These are phyloP conservation scores for Dascyllus trimaculatus DNA, from an alignment of 2,113 vertebrate genomes.

Conservation along the genomic window DNA sequence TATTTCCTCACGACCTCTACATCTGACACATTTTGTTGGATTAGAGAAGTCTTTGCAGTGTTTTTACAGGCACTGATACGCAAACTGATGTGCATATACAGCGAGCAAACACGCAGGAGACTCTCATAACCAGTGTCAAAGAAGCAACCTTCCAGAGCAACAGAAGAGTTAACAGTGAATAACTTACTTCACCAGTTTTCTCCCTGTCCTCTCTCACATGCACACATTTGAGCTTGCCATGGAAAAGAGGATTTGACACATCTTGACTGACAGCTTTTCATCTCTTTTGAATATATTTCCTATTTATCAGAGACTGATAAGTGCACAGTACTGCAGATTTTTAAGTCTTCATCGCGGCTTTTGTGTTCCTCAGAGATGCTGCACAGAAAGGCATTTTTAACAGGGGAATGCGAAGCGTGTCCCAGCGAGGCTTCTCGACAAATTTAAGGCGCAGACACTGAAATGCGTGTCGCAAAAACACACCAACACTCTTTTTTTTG, in stretches of 20 bases:
- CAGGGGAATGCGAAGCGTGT: conserved; percentile 24
- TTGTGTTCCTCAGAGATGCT: conserved; percentile 8
- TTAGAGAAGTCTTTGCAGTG: no score
- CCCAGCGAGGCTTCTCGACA: conserved; percentile 14
- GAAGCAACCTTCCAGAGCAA: neutral
- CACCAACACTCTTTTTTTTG: neutral
- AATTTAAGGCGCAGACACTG: conserved; percentile 7
- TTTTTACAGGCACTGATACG: no score
- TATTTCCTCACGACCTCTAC: no score
- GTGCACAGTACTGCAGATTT: conserved; percentile 17
- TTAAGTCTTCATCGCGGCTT: conserved; percentile 20
- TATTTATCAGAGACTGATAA: conserved; percentile 20
- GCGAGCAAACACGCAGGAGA: neutral
- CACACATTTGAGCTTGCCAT: neutral
- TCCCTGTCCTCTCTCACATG: neutral
- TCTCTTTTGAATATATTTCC: conserved; percentile 29
- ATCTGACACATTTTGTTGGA: no score
- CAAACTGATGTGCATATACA: neutral
- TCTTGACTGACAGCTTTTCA: conserved; percentile 43
- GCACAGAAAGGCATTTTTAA: neutral
- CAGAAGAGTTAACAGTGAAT: neutral
- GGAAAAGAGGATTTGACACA: conserved; percentile 41
- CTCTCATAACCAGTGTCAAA: neutral
- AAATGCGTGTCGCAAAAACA: conserved; percentile 14
- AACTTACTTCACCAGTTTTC: neutral